Conservation (phyloP, 2,797 vertebrate genomes). For the Periophthalmus magnuspinnatus region DNA sequence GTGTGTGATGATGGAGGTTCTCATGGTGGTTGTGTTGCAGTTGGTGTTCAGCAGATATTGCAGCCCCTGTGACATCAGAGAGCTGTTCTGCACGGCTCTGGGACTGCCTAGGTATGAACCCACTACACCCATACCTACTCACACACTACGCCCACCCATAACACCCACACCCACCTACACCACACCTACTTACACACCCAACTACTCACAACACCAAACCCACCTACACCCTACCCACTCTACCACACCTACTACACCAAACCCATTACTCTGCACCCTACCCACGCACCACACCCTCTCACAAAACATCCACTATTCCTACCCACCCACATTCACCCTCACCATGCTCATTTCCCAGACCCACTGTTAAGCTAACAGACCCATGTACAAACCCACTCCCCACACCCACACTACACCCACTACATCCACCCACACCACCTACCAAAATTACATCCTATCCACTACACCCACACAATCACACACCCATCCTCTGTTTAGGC, state of each 20-base stretch:
- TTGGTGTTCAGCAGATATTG: conserved; percentile 81
- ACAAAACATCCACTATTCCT: too few species aligned
- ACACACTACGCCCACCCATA: not conserved
- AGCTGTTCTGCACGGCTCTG: conserved; percentile 86
- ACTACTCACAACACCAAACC: not conserved
- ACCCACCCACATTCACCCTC: too few species aligned
- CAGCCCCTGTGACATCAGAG: conserved; percentile 90
- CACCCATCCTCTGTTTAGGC: too few species aligned
- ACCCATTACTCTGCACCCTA: too few species aligned
- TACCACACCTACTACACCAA: not conserved
- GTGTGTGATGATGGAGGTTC: not conserved
- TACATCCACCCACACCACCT: not conserved
- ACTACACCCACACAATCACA: too few species aligned
- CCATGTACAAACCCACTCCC: too few species aligned
- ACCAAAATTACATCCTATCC: not conserved
- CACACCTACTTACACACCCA: not conserved
- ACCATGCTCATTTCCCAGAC: too few species aligned
- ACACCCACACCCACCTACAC: too few species aligned
- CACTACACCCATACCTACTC: not conserved
- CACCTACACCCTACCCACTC: not conserved
- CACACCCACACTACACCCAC: not conserved
- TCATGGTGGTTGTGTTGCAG: conserved; percentile 36
- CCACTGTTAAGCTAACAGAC: too few species aligned
- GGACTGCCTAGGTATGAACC: conserved; percentile 82
- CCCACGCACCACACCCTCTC: too few species aligned